Evolutionary conservation across 2,888 invertebrate species (phyloP).

Genomic region (Drosophila borborema): DNA sequence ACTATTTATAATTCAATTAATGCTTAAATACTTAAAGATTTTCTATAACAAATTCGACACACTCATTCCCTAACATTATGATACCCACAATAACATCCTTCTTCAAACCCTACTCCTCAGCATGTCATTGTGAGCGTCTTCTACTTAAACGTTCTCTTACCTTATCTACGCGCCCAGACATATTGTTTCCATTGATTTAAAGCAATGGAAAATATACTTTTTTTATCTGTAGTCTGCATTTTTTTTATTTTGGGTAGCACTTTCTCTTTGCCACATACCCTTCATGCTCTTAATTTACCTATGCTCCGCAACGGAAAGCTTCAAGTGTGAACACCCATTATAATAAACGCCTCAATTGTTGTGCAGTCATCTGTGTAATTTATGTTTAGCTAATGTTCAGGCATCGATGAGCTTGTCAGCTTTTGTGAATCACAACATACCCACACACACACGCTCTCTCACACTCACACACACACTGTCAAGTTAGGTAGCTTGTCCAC

Average conservation of each 20-base stretch:
- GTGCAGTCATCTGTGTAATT: slow-evolving; percentile 82
- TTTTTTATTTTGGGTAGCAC: slow-evolving; percentile 2
- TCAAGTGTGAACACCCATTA: slow-evolving; percentile 82
- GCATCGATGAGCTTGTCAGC: slow-evolving; percentile 82
- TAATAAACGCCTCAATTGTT: slow-evolving; percentile 82
- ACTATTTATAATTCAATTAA: too few relatives aligned
- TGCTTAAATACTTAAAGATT: background rate
- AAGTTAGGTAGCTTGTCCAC: slow-evolving; percentile 19
- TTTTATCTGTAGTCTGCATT: slow-evolving; percentile 24
- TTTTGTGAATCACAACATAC: slow-evolving; percentile 77
- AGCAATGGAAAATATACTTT: slow-evolving; percentile 1
- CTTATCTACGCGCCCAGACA: slow-evolving; percentile 10
- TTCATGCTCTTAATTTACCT: slow-evolving; percentile 15
- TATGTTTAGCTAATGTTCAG: slow-evolving; percentile 84
- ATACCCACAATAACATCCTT: background rate
- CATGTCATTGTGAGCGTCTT: background rate
- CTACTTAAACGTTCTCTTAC: background rate
- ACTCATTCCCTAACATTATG: too few relatives aligned
- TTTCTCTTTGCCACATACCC: too few relatives aligned
- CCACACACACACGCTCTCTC: slow-evolving; percentile 23
- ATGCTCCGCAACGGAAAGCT: slow-evolving; percentile 51
- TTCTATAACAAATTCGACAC: background rate
- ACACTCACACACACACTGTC: slow-evolving; percentile 20
- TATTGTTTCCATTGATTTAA: slow-evolving; percentile 17
- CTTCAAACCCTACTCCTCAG: fast-evolving